Conservation (phyloP, 2,113 vertebrate species). For the Pedetes capensis region DNA sequence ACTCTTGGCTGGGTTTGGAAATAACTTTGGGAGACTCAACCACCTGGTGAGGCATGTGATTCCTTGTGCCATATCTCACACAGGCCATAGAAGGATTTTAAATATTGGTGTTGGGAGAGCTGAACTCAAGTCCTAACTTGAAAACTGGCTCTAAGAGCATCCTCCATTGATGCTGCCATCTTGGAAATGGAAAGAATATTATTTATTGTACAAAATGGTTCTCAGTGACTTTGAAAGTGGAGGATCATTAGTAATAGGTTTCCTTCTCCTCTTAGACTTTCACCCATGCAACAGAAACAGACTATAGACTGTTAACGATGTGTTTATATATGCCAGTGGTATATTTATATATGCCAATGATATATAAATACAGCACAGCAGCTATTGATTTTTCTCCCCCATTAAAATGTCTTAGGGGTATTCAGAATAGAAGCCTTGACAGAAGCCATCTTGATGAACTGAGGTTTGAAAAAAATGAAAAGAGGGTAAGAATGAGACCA, state of each 20-base stretch:
- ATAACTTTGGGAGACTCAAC: not conserved
- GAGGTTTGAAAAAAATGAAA: not conserved
- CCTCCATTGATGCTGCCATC: not conserved
- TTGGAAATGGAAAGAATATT: not conserved
- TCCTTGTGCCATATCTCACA: not conserved
- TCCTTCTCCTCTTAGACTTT: not conserved
- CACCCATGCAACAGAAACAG: not conserved
- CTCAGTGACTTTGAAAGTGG: not conserved
- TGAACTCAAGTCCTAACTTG: not conserved
- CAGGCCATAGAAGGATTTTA: not conserved
- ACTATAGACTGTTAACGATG: not conserved
- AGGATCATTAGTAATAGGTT: not conserved
- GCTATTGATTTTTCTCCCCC: constrained; percentile 34
- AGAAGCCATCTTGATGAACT: not conserved
- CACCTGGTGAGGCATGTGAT: not conserved
- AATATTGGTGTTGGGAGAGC: not conserved
- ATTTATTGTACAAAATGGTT: not conserved
- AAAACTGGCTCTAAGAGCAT: not conserved
- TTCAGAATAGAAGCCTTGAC: constrained; percentile 28
- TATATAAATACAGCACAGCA: constrained; percentile 4
- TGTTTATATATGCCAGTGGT: not conserved
- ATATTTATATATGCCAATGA: not conserved
- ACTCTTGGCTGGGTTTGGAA: not conserved
- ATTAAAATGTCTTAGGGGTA: constrained; percentile 51
- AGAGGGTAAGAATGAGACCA: not conserved